Base-by-base conservation (phyloP, 2,113 vertebrate genomes). In the Zosterops pallidus region DNA sequence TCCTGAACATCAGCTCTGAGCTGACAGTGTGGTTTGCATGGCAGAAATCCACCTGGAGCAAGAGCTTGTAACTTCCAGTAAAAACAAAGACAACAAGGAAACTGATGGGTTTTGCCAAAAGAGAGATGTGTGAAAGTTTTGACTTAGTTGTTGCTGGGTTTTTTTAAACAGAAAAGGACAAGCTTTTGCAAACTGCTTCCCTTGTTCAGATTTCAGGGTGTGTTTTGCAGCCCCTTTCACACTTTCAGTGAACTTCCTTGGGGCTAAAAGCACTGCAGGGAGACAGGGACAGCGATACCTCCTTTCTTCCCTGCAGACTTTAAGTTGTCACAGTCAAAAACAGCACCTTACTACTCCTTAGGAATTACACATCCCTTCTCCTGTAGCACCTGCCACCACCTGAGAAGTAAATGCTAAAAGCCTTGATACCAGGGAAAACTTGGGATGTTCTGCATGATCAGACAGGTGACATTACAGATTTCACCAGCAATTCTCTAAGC, bases 201-300 rank as follows among this genome's bases (percentile, higher is more conserved):
- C 57, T 57, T 62, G 46, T 50, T 56, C 57, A 49, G 53, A 65
- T 46, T 79, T 72, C 50, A 56, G 67, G 25, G n/a, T 47, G 53
- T 56, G n/a, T 35, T 79, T 63, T 60, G 41, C 74, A 81, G 68
- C 24, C 20, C 19, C 24, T 68, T 69, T 41, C 71, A 90, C 9
- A 1, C 57, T 90, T 90, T 60, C 79, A 37, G 37, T 2, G 3
- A 47, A 35, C 18, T 76, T 83, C 57, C 52, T 47, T 35, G 2
- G 14, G 31, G 46, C 21, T 68, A 49, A 74, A 62, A 62, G 55
- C 53, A 62, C 11, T 1, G 0, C 21, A 44, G 35, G 29, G 50
- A 60, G 39, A 12, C 74, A 89, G 42, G 28, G 72, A 82, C 1
- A 4, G 72, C 0, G 0, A 77, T 5, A 59, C 14, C 17, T 31